Conservation (phyloP, 2,888 invertebrate genomes). For the Digitonthophagus gazella region DNA sequence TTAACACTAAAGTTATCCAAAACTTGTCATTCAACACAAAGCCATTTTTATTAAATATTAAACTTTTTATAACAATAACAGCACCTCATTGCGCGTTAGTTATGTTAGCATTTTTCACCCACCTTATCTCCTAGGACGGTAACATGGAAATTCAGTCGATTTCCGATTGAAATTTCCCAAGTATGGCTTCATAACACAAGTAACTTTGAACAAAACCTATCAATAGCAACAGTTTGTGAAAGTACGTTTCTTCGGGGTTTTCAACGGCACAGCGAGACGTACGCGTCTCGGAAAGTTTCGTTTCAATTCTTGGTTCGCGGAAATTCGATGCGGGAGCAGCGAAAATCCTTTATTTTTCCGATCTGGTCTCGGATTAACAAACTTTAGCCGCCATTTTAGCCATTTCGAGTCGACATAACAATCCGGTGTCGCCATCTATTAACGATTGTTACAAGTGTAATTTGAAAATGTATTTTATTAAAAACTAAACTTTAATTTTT, state of each 20-base stretch:
- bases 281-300: neutral
- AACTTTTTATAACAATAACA: too few relatives aligned
- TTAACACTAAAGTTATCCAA: too few relatives aligned
- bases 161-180: slow-evolving; percentile 52
- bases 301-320: neutral
- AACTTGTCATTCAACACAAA: neutral
- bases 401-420: slow-evolving; percentile 56
- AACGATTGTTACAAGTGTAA: slow-evolving; percentile 39
- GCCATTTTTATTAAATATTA: neutral
- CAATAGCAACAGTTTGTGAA: slow-evolving; percentile 10
- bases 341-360: slow-evolving; percentile 42
- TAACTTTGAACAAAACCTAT: slow-evolving; percentile 7
- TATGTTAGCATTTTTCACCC: neutral
- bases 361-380: slow-evolving; percentile 61
- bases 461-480: neutral
- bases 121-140: neutral
- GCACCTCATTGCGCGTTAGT: too few relatives aligned
- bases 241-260: neutral
- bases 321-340: slow-evolving; percentile 19
- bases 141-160: neutral
- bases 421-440: slow-evolving; percentile 65
- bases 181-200: slow-evolving; percentile 62
- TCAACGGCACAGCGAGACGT: neutral
- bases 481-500: slow-evolving; percentile 1
- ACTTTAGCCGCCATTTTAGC: slow-evolving; percentile 68